Base-by-base conservation (phyloP, 2,888 invertebrate genomes). In the Cyrtodaria siliqua region DNA sequence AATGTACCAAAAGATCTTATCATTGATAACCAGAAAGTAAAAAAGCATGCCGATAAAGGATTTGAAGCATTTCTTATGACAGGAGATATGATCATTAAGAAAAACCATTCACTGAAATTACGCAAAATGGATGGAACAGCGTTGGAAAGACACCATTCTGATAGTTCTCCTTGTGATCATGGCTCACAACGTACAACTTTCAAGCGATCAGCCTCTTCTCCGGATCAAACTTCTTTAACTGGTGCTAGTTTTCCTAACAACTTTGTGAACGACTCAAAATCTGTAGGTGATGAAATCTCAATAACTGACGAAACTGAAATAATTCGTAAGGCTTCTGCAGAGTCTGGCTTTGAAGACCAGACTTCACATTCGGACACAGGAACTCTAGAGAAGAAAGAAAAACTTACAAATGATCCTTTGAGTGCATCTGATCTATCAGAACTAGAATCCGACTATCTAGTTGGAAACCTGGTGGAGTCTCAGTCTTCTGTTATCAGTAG, bases 31-130 rank as follows among this genome's bases (percentile, higher is more conserved):
- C 72, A 67, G 40, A 66, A 66, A 52, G 60, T 26, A 14, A 70
- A 77, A 61, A 74, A 62, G 33, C 66, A 59, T 29, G 59, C 64
- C 40, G 83, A 83, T 24, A 86, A 87, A 74, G 89, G 91, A 27
- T 92, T 90, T 86, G 92, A 92, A 76, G 91, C 92, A 69, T 98
- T 97, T 94, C 97, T 98, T 96, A 98, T 98, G 98, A 98, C 98
- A 33, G 98, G 98, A 53, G 98, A 98, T 93, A 95, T 98, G 91
- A 98, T 98, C 93, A 95, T 98, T 87, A 98, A 98, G 94, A 95
- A 98, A 85, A 97, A 97, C 38, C 87, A 88, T 57, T 85, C 76
- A 94, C 96, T 80, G 29, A 83, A 86, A 63, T 38, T 74, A 9
- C 64, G 77, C 47, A 79, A 81, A 57, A 50, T 71, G 57, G 72